Conservation (phyloP, 2,113 vertebrate genomes). For the Geothlypis trichas region DNA sequence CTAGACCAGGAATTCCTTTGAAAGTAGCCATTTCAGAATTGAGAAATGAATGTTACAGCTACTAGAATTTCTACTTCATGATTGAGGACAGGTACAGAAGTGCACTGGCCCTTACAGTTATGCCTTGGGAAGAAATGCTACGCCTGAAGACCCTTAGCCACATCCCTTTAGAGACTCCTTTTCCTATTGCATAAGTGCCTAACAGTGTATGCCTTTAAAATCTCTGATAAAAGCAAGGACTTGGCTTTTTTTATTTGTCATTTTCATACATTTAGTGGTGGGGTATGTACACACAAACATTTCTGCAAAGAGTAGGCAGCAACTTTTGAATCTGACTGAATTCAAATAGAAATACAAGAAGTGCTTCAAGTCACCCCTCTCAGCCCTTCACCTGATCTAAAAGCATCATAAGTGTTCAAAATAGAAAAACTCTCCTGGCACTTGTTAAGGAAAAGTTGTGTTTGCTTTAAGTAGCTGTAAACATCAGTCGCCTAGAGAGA, state of each 20-base stretch:
- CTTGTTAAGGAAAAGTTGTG: background rate
- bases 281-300: background rate
- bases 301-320: background rate
- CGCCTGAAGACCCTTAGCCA: background rate
- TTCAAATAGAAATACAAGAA: background rate
- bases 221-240: background rate
- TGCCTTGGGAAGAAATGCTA: background rate
- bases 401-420: background rate
- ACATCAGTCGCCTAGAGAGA: background rate
- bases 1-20: background rate
- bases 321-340: background rate
- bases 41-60: background rate
- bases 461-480: background rate
- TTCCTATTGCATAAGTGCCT: background rate
- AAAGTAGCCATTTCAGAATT: background rate
- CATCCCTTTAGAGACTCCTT: background rate
- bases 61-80: background rate
- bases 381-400: background rate
- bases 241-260: background rate
- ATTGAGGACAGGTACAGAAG: background rate
- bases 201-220: background rate
- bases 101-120: background rate
- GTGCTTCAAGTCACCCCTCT: background rate
- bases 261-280: background rate
- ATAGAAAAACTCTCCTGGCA: background rate